Evolutionary conservation across 2,797 vertebrate species (phyloP), one percentile per base, ranked within the genome.

Genomic region (Lepus oiostolus): DNA sequence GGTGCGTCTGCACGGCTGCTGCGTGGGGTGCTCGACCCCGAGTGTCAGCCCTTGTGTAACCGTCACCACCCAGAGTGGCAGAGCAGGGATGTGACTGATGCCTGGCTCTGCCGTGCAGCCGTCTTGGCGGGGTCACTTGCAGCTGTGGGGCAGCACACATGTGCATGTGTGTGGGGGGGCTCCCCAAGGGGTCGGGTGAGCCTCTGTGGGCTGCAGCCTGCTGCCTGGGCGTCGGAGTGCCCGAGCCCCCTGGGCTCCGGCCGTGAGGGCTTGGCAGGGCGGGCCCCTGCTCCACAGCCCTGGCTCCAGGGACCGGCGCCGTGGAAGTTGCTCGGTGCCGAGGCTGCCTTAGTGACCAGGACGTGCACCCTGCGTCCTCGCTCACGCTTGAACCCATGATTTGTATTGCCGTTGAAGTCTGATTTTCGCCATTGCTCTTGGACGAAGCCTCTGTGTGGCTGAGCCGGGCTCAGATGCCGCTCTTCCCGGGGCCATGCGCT

Each of bases 371-470:
- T 80, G 75, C 88, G 92, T 94, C 92, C 92, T 96, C 93, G 95
- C 93, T 96, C 94, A 93, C 54, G 87, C 63, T 95, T 96, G 54
- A 60, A 80, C 72, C 83, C 96, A 96, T 96, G 92, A 97, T 96
- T 97, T 97, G 87, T 92, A 90, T 92, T 92, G 92, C 96, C 96
- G 96, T 97, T 97, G 96, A 97, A 96, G 96, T 96, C 96, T 97
- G 96, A 97, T 96, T 95, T 97, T 97, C 97, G 93, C 97, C 96
- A 97, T 97, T 97, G 92, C 88, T 96, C 95, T 96, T 96, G 96
- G 96, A 94, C 92, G 79, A 92, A 94, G 83, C 76, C 89, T 68
- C 84, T 80, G 74, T 87, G 58, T 77, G 86, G 52, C 72, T 62
- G 92, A 85, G 96, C 96, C 96, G 96, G 94, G 47, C 94, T 93